Percentiles rank a stretch among this genome's conserved stretches.
phyloP scores from a whole-genome alignment of 2,113 vertebrate species.

The Stercorarius parasiticus region DNA sequence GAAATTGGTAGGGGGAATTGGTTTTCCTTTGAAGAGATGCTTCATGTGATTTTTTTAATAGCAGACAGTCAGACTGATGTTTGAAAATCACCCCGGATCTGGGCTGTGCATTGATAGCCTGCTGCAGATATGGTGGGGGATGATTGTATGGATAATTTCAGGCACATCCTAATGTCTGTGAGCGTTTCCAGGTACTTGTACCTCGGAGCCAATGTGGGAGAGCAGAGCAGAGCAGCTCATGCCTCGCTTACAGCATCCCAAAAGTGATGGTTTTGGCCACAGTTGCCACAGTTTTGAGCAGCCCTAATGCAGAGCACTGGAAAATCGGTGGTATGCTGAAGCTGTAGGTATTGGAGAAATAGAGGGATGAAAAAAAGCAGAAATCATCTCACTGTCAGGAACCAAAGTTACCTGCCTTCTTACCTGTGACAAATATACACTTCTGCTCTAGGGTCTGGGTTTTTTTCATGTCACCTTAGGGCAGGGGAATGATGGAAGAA shows the following conservation, averaged over 20 bases:
- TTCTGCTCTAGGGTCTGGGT: not conserved
- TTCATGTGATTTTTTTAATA: not conserved
- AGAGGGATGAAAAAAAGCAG: not conserved
- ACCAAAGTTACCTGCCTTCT: not conserved
- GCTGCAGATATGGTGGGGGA: not conserved
- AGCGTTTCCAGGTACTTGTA: not conserved
- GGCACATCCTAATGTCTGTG: not conserved
- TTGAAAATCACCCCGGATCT: not conserved
- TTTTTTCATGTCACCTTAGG: not conserved
- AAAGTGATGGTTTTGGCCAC: not conserved
- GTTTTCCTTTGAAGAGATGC: not conserved
- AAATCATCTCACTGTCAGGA: not conserved
- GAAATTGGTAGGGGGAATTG: not conserved
- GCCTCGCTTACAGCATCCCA: not conserved
- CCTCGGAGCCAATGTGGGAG: accelerated
- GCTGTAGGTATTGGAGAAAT: not conserved
- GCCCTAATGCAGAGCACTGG: not conserved
- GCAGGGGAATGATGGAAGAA: not conserved
- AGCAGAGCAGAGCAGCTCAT: not conserved
- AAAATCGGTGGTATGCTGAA: not conserved
- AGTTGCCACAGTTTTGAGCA: not conserved
- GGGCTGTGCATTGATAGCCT: not conserved
- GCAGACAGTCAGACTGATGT: not conserved
- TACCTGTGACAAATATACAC: not conserved
- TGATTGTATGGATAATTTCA: not conserved